phyloP scores from a whole-genome alignment of 2,797 vertebrate genomes.

The Tokudaia muenninki region DNA sequence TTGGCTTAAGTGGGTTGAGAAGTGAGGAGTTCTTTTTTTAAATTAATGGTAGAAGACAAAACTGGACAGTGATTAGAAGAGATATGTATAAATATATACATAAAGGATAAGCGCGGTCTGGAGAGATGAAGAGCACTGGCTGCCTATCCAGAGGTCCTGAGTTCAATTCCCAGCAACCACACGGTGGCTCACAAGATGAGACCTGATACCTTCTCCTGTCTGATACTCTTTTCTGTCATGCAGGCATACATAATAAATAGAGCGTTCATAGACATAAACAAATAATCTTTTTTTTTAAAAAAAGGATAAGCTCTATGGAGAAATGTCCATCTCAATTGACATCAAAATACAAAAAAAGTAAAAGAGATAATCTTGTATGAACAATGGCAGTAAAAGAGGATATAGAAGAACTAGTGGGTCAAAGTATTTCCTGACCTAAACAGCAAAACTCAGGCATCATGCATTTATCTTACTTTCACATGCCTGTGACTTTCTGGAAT shows the following conservation, averaged over 20 bases:
- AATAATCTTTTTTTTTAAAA: not conserved
- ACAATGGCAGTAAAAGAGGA: constrained; percentile 11
- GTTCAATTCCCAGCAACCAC: not conserved
- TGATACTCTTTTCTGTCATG: no score
- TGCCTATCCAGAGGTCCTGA: not conserved
- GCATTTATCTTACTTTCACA: not conserved
- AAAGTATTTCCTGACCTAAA: constrained; percentile 26
- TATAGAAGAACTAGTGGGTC: not conserved
- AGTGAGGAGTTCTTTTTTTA: not conserved
- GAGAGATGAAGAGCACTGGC: not conserved
- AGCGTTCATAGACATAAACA: no score
- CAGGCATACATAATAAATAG: no score
- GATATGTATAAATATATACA: not conserved
- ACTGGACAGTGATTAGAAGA: not conserved
- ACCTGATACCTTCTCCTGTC: no score
- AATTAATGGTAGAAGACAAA: not conserved
- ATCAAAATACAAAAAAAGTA: constrained; percentile 37
- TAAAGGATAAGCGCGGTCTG: not conserved
- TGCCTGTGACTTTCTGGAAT: constrained; percentile 2
- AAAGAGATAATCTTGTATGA: constrained; percentile 16
- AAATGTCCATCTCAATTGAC: not conserved
- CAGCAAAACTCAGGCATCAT: constrained; percentile 3
- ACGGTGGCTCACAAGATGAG: not conserved
- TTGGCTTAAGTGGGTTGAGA: not conserved
- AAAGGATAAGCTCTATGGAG: not conserved